A percentile compares a stretch with the other conserved stretches of the same genome.
phyloP scores from a whole-genome alignment of 2,888 invertebrate genomes.

The Parnassius mnemosyne region DNA sequence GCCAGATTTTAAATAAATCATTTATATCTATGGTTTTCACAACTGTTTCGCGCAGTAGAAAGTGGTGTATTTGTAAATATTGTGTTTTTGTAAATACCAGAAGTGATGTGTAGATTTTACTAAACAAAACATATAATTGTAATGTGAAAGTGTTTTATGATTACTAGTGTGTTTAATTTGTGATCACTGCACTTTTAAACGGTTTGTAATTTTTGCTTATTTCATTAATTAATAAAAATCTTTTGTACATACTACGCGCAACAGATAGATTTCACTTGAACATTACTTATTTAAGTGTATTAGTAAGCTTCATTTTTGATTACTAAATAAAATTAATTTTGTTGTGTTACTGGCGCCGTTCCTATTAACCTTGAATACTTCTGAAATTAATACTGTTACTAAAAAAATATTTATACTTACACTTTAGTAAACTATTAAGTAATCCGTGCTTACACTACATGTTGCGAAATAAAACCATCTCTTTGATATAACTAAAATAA shows the following conservation, averaged over 20 bases:
- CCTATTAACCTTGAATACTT: slow-evolving; percentile 21
- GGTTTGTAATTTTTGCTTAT: slow-evolving; percentile 48
- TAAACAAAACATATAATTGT: slow-evolving; percentile 34
- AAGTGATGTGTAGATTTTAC: slow-evolving; percentile 41
- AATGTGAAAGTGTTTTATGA: slow-evolving; percentile 58
- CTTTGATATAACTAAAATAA: no score
- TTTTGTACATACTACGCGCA: slow-evolving; percentile 26
- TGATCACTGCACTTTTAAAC: slow-evolving; percentile 37
- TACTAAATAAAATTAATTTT: slow-evolving; percentile 12
- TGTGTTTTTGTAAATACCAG: slow-evolving; percentile 59
- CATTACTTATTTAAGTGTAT: slow-evolving; percentile 2
- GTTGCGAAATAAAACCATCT: no score
- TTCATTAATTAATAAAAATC: slow-evolving; percentile 31
- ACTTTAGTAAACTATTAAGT: no score
- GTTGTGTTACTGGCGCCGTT: slow-evolving; percentile 9
- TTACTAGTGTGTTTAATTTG: slow-evolving; percentile 37
- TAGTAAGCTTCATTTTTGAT: slow-evolving; percentile 9
- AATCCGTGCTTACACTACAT: no score
- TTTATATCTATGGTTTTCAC: no score
- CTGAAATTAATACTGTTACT: slow-evolving; percentile 9
- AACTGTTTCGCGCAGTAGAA: slow-evolving; percentile 39
- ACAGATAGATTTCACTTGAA: not conserved
- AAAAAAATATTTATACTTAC: not conserved
- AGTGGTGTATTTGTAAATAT: slow-evolving; percentile 74
- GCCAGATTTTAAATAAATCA: no score